phyloP scores from a whole-genome alignment of 2,888 invertebrate species.

The Nasonia oneida region DNA sequence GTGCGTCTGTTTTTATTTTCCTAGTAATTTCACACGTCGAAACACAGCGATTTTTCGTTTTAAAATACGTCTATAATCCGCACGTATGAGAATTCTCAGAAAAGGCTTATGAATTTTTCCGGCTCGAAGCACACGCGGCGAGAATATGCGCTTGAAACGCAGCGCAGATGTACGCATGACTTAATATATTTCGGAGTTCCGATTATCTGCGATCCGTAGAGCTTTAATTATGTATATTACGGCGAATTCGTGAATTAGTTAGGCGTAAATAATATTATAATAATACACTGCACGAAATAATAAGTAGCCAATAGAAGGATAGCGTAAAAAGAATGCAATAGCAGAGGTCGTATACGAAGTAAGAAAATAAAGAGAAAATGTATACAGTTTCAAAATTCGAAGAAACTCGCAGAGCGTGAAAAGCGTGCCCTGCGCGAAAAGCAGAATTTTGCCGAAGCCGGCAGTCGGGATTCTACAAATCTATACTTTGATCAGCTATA shows the following conservation, averaged over 20 bases:
- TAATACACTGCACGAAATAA: too few species aligned
- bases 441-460: background rate
- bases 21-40: too few species aligned
- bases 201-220: background rate
- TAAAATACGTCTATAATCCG: too few species aligned
- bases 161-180: background rate
- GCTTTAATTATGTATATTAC: background rate
- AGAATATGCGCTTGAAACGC: background rate
- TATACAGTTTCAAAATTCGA: background rate
- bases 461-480: background rate
- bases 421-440: background rate
- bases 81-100: background rate
- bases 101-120: background rate
- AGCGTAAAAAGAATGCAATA: background rate
- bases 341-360: background rate
- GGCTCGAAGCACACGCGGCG: background rate
- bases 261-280: too few species aligned
- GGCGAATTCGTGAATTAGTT: background rate
- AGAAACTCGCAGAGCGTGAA: background rate
- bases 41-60: too few species aligned
- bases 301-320: background rate
- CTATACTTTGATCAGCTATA: slow-evolving; percentile 16
- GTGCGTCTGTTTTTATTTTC: too few species aligned
- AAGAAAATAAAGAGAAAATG: background rate
- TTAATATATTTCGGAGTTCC: background rate